Base-by-base conservation (phyloP, 2,113 vertebrate species). In the Casuarius casuarius region DNA sequence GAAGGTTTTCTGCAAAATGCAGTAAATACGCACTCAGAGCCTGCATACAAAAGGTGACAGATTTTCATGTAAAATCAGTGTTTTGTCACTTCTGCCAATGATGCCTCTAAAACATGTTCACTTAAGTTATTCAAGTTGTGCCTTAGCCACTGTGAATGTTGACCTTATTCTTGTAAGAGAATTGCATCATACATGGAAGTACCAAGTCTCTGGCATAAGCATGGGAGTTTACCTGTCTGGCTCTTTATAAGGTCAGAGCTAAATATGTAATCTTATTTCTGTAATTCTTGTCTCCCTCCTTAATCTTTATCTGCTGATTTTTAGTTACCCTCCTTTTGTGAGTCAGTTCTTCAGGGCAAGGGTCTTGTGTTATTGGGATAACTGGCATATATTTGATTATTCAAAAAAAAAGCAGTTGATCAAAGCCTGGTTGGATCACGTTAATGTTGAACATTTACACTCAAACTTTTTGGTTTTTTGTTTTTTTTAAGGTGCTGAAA, bases 401-500 rank as follows among this genome's bases (percentile, higher is more conserved):
- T 65, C 6, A 25, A 33, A 29, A 29, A 56, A 59, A 84, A n/a
- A 44, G 20, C 42, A 66, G 48, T 86, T 75, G 7, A 42, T 61
- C 4, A 0, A 73, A 84, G 56, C 38, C 74, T 67, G 21, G 6
- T 90, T 81, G 87, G 71, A 79, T 65, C 75, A 84, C 22, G 19
- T 73, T 92, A 66, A 61, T 0, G 0, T 19, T 46, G 31, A 62
- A 44, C 10, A 22, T 78, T 91, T 58, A 88, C 49, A 14, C 44
- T 46, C 44, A 78, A 93, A 58, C 49, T n/a, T 87, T 91, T 83
- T 68, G 52, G n/a, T n/a, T n/a, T 70, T 9, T 31, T 65, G 58
- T n/a, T 65, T 10, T 31, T 90, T 97, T 88, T 89, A 94, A 99
- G 99, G 98, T 97, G 99, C 98, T 68, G 99, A 99, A 96, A 99